phyloP scores from a whole-genome alignment of 2,113 vertebrate species.

The Macquaria ambigua region DNA sequence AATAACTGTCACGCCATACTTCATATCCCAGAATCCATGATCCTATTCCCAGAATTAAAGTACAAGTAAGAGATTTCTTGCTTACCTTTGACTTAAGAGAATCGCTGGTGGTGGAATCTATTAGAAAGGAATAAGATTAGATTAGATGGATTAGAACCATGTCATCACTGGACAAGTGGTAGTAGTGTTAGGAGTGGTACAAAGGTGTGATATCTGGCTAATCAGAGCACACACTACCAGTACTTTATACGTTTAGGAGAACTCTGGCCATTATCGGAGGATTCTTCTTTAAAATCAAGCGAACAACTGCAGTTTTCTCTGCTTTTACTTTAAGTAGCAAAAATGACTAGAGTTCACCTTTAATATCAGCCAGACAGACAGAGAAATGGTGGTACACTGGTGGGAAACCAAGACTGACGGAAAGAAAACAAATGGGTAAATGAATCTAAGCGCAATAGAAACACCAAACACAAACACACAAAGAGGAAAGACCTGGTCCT shows the following conservation, averaged over 20 bases:
- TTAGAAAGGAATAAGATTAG: constrained; percentile 32
- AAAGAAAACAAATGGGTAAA: constrained; percentile 25
- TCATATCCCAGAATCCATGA: background rate
- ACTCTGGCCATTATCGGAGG: constrained; percentile 24
- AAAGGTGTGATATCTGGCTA: background rate
- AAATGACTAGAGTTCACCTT: constrained; percentile 24
- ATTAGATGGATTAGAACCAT: background rate
- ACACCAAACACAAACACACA: constrained; percentile 56
- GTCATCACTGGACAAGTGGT: background rate
- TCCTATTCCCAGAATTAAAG: background rate
- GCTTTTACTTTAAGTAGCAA: background rate
- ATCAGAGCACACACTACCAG: constrained; percentile 27
- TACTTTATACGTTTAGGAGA: constrained; percentile 3
- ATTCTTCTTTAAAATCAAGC: background rate
- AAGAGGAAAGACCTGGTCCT: constrained; percentile 85
- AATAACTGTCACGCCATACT: background rate
- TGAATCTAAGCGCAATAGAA: constrained; percentile 24
- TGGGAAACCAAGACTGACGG: background rate
- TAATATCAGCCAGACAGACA: constrained; percentile 9
- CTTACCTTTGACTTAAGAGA: constrained; percentile 94
- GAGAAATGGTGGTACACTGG: background rate
- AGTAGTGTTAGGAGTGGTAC: background rate
- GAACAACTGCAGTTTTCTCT: background rate
- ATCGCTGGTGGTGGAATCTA: constrained; percentile 92
- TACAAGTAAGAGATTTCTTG: background rate